These are phyloP conservation scores for Parnassius apollo DNA, from an alignment of 2,888 invertebrate species.

Conservation along the genomic window DNA sequence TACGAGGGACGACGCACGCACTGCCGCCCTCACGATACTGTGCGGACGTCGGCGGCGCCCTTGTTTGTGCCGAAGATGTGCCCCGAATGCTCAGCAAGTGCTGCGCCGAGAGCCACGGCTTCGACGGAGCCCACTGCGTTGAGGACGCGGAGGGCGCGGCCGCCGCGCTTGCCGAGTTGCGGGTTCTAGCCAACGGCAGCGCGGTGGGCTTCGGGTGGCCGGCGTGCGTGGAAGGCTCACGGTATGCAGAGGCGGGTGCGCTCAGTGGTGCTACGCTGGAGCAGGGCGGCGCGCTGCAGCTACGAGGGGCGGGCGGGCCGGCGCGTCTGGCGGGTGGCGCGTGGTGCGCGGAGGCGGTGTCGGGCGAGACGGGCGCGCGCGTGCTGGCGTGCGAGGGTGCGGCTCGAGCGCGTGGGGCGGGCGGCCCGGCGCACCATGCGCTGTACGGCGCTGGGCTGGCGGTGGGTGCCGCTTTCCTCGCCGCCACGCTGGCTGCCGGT, in stretches of 20 bases:
- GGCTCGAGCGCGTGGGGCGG: constrained; percentile 31
- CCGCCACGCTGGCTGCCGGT: constrained; percentile 89
- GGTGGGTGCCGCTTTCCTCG: constrained; percentile 90
- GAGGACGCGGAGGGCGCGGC: constrained; percentile 48
- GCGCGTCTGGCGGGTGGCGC: constrained; percentile 65
- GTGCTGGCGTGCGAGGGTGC: constrained; percentile 73
- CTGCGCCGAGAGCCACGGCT: constrained; percentile 84
- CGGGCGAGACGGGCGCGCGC: constrained; percentile 53
- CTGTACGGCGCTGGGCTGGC: constrained; percentile 89
- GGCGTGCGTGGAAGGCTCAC: constrained; percentile 68
- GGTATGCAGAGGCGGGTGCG: constrained; percentile 82
- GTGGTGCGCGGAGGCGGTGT: constrained; percentile 79
- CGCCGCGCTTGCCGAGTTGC: constrained; percentile 56
- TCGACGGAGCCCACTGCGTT: constrained; percentile 78
- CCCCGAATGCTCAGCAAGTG: constrained; percentile 81
- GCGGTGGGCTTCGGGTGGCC: constrained; percentile 79
- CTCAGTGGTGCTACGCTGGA: constrained; percentile 73
- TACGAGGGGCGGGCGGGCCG: constrained; percentile 63
- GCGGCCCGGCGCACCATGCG: constrained; percentile 75
- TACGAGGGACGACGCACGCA: constrained; percentile 65
- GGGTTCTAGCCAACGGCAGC: constrained; percentile 51
- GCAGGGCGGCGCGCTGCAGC: constrained; percentile 77
- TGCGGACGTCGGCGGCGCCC: constrained; percentile 83
- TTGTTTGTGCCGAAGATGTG: constrained; percentile 81
- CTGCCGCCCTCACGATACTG: constrained; percentile 84